Percentiles rank a stretch among this genome's conserved stretches.
These are phyloP conservation scores for Falcaria lacertinaria DNA, from an alignment of 2,888 invertebrate genomes.

Conservation along the genomic window DNA sequence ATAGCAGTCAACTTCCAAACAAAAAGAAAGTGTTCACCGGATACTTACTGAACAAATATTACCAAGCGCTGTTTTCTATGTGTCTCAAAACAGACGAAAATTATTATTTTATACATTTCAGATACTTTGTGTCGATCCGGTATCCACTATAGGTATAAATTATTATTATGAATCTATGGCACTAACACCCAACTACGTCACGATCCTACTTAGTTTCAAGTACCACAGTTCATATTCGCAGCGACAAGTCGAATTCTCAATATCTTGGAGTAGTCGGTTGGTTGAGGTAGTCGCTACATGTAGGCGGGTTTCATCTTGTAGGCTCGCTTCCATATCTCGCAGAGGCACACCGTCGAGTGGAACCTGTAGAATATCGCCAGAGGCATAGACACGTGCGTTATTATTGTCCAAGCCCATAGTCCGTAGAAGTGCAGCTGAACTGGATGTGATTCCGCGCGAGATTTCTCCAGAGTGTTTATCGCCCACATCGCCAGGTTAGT, in stretches of 20 bases:
- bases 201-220: constrained; percentile 36
- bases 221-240: constrained; percentile 43
- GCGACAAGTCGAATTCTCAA: constrained; percentile 35
- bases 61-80: too few relatives aligned
- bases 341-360: constrained; percentile 96
- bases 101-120: constrained; percentile 13
- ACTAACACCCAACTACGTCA: constrained; percentile 56
- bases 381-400: constrained; percentile 96
- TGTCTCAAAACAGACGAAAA: too few relatives aligned
- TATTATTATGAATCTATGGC: constrained; percentile 66
- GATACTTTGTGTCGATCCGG: constrained; percentile 21
- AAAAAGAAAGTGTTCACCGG: constrained; percentile 43
- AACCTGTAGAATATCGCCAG: constrained; percentile 95
- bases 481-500: constrained; percentile 97
- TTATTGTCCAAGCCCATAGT: constrained; percentile 97
- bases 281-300: constrained; percentile 85
- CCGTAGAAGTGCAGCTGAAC: constrained; percentile 95
- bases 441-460: constrained; percentile 93
- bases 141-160: constrained; percentile 28
- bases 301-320: constrained; percentile 95
- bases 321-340: constrained; percentile 97
- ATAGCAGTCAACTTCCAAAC: constrained; percentile 71
- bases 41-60: constrained; percentile 4
- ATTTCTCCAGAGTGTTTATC: constrained; percentile 94
- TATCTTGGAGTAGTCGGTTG: constrained; percentile 58